Evolutionary conservation across 2,888 invertebrate species (phyloP).

Genomic region (Phorcus lineatus): DNA sequence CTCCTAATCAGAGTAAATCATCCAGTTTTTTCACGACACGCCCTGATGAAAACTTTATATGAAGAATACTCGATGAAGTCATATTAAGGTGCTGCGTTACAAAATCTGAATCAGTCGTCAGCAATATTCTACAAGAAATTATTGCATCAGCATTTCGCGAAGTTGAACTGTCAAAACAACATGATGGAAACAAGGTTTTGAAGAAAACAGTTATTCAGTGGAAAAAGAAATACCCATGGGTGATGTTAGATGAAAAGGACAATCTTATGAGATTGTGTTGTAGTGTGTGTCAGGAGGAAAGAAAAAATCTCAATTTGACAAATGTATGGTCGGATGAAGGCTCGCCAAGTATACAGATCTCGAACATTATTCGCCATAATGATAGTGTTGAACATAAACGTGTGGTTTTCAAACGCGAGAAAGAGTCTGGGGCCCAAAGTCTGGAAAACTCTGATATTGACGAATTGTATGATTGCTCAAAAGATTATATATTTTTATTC

Average conservation of each 20-base stretch:
- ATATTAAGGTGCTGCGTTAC: too few relatives aligned
- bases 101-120: too few relatives aligned
- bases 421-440: neutral
- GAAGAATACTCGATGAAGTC: too few relatives aligned
- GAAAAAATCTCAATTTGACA: too few relatives aligned
- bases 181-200: too few relatives aligned
- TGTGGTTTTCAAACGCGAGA: neutral
- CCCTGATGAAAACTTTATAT: too few relatives aligned
- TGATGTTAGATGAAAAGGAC: neutral
- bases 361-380: neutral
- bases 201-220: neutral
- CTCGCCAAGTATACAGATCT: constrained; percentile 12
- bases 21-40: too few relatives aligned
- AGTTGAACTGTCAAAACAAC: too few relatives aligned
- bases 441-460: neutral
- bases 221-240: neutral
- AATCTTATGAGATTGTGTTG: neutral
- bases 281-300: neutral
- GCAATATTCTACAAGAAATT: too few relatives aligned
- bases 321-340: constrained; percentile 31
- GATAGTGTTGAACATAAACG: neutral
- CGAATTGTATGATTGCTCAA: neutral
- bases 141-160: too few relatives aligned
- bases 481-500: neutral
- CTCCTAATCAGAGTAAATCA: too few relatives aligned